These are phyloP conservation scores for Ariopsis seemanni DNA, from an alignment of 2,113 vertebrate species.

Conservation along the genomic window DNA sequence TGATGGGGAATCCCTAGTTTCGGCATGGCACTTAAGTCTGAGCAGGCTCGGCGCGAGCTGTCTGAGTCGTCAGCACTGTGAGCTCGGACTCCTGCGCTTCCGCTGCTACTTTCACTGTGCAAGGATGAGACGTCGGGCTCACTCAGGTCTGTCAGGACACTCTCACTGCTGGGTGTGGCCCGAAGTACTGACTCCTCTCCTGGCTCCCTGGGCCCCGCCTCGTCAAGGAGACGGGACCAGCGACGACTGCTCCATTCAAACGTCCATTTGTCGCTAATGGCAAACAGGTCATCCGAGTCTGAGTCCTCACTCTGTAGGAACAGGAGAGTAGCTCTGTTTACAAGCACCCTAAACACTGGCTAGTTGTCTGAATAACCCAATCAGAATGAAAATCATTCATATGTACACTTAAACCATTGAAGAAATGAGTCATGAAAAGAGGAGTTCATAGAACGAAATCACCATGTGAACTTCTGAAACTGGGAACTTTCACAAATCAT, in stretches of 20 bases:
- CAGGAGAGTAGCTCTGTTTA: background rate
- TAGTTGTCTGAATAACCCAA: background rate
- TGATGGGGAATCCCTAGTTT: constrained; percentile 52
- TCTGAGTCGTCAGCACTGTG: constrained; percentile 74
- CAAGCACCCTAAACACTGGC: background rate
- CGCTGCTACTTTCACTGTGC: constrained; percentile 90
- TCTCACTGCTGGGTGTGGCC: constrained; percentile 90
- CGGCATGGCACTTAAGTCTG: constrained; percentile 67
- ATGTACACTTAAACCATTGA: too few relatives aligned
- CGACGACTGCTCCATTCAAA: constrained; percentile 93
- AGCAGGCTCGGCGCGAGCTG: constrained; percentile 70
- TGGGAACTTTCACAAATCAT: too few relatives aligned
- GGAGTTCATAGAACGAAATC: too few relatives aligned
- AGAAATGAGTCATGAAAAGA: too few relatives aligned
- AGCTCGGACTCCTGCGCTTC: constrained; percentile 79
- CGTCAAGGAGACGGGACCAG: constrained; percentile 87
- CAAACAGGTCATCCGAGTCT: constrained; percentile 93
- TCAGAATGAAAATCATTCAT: background rate
- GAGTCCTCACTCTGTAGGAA: constrained; percentile 88
- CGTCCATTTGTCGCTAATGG: constrained; percentile 97
- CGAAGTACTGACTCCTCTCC: constrained; percentile 77
- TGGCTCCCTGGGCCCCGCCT: constrained; percentile 71
- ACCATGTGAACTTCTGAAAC: too few relatives aligned
- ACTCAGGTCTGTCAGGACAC: constrained; percentile 90
- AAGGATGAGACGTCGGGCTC: constrained; percentile 89